Evolutionary conservation across 2,113 vertebrate species (phyloP), one percentile per base, ranked within the genome.

Genomic region (Tachycineta bicolor): DNA sequence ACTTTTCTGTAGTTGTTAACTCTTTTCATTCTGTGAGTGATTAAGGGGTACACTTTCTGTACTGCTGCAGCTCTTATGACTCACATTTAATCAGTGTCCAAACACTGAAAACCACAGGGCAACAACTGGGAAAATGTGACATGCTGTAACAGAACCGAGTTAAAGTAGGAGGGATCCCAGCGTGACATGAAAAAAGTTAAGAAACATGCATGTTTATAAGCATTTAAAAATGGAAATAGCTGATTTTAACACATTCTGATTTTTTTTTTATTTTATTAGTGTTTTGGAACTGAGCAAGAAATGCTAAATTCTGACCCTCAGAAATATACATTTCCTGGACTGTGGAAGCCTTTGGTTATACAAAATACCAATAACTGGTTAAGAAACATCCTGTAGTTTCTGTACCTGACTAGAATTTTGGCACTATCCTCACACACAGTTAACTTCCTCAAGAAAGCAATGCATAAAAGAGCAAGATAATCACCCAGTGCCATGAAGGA

Each of bases 291-390:
- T 33, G 8, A 82, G 29, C 26, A 85, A 79, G 28, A 76, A 91
- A 84, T 73, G 23, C 11, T 69, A 55, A 87, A 76, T 83, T 62
- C 33, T 50, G 39, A 60, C 12, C 5, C 56, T 37, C 41, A 24
- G 18, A 79, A 3, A 60, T 10, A 23, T 0, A 24, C 1, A 1
- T 34, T 23, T 22, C 39, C 59, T 37, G 9, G 53, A 76, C 5
- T 69, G 18, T 9, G 37, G 33, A 79, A 8, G 39, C 6, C 25
- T 69, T 77, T 55, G 26, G 18, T 65, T 79, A 83, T 22, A 56
- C 50, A 80, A 78, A 90, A 80, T 34, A 80, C 7, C 28, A 91
- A 85, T n/a, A 73, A 73, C 20, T 12, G 16, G 15, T 59, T 50
- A 76, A 52, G 50, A 92, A 89, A 60, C 8, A 60, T 26, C 11